phyloP scores from a whole-genome alignment of 2,797 vertebrate genomes.

The Myotis planiceps region DNA sequence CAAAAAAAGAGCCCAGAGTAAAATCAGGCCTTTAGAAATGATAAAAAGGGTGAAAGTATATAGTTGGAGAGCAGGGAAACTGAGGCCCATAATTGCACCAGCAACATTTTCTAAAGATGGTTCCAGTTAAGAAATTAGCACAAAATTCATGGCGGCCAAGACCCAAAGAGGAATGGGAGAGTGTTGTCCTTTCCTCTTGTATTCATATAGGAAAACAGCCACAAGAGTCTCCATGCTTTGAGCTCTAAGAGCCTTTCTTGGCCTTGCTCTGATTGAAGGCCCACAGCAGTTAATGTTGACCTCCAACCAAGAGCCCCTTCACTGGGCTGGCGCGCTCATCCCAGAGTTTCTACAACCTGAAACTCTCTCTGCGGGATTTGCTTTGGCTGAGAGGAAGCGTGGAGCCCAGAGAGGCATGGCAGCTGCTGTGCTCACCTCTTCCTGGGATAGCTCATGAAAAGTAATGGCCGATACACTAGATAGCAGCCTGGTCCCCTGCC shows the following conservation, averaged over 20 bases:
- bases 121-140: background rate
- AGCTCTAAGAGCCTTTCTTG: background rate
- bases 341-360: too few species aligned
- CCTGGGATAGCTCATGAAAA: background rate
- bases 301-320: rapidly evolving
- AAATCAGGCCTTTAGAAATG: background rate
- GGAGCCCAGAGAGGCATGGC: background rate
- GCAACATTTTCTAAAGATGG: background rate
- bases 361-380: background rate
- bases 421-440: background rate
- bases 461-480: rapidly evolving
- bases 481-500: rapidly evolving
- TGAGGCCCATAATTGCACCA: background rate
- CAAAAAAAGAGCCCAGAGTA: background rate
- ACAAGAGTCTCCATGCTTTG: background rate
- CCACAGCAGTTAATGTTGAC: background rate
- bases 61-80: background rate
- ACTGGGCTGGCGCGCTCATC: rapidly evolving
- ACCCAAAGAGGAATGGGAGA: background rate
- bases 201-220: background rate
- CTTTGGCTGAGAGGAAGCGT: background rate
- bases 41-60: background rate
- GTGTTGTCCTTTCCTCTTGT: background rate
- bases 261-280: background rate
- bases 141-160: background rate